These are phyloP conservation scores for Sinocyclocheilus rhinocerous DNA, from an alignment of 2,113 vertebrate species.

Conservation along the genomic window DNA sequence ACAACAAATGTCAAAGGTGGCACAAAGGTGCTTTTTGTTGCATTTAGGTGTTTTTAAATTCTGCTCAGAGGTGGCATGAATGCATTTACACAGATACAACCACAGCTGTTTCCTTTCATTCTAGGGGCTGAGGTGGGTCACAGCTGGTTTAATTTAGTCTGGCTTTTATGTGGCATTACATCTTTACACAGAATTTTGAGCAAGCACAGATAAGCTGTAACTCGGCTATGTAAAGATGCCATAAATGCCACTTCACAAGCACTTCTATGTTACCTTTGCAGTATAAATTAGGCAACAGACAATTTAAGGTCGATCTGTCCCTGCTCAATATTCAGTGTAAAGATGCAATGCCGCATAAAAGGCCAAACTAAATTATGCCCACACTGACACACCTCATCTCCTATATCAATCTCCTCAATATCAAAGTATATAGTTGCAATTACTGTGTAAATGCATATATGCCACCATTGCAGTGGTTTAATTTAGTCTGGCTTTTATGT, in stretches of 20 bases:
- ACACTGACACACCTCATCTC: background rate
- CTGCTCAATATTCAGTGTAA: background rate
- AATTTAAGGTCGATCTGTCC: background rate
- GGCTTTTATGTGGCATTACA: no score
- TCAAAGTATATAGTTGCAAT: background rate
- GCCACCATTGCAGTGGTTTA: background rate
- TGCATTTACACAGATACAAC: no score
- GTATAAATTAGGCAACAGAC: background rate
- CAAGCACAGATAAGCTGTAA: no score
- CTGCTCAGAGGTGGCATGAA: no score
- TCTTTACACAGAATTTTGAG: no score
- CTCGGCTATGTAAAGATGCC: background rate
- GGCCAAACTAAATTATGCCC: background rate
- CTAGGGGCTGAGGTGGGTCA: no score
- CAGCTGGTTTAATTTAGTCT: no score
- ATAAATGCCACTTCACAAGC: background rate
- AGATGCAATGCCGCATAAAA: background rate
- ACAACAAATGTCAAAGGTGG: background rate
- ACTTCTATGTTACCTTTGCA: background rate
- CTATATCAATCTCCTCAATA: no score
- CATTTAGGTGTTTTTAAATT: no score
- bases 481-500: no score
- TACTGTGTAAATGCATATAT: background rate
- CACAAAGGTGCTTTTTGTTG: no score
- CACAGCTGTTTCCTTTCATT: no score